These are phyloP conservation scores for Caiman crocodilus DNA, from an alignment of 2,797 vertebrate species.

Conservation along the genomic window DNA sequence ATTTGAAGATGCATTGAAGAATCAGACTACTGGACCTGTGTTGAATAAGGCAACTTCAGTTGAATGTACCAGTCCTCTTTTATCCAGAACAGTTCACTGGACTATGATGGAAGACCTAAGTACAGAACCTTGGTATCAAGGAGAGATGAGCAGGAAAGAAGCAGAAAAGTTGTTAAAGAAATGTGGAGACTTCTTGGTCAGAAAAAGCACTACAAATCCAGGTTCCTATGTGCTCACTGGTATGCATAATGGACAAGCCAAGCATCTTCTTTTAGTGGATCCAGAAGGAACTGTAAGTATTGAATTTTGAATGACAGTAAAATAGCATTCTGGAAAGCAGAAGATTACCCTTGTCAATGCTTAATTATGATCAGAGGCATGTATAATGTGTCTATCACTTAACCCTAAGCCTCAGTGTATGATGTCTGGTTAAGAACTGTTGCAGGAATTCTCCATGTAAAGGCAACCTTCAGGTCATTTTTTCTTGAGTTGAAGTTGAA, in stretches of 20 bases:
- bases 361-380: not conserved
- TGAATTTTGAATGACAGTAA: not conserved
- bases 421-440: not conserved
- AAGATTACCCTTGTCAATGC: not conserved
- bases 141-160: constrained; percentile 95
- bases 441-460: not conserved
- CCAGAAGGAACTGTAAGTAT: constrained; percentile 95
- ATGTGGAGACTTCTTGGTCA: constrained; percentile 96
- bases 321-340: not conserved
- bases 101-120: constrained; percentile 88
- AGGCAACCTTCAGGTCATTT: not conserved
- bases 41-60: constrained; percentile 87
- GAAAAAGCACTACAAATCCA: constrained; percentile 95
- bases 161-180: constrained; percentile 92
- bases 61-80: constrained; percentile 89
- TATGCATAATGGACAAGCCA: constrained; percentile 94
- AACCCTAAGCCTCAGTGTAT: not conserved
- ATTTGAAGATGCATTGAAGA: constrained; percentile 95
- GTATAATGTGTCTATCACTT: not conserved
- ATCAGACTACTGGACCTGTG: constrained; percentile 79
- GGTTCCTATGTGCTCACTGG: constrained; percentile 96
- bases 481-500: not conserved
- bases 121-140: constrained; percentile 92
- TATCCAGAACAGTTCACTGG: constrained; percentile 83
- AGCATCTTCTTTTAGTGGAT: constrained; percentile 96